Conservation (phyloP, 2,113 vertebrate species). For the Ivindomyrus marchei region DNA sequence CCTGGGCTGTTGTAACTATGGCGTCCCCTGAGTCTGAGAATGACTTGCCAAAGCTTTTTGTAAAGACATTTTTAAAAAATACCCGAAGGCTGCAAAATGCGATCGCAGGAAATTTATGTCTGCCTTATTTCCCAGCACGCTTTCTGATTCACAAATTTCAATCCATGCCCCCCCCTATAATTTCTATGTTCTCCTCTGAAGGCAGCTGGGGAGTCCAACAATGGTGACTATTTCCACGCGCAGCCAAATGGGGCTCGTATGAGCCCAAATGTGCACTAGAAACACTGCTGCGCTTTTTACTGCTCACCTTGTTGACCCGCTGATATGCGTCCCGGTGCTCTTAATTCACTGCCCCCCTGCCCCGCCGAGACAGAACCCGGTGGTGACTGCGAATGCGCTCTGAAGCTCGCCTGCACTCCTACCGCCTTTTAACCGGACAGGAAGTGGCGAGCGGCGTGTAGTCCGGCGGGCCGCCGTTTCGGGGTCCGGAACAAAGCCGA, state of each 20-base stretch:
- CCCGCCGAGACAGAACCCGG: neutral
- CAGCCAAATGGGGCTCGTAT: neutral
- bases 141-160: neutral
- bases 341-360: neutral
- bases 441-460: neutral
- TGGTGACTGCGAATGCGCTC: neutral
- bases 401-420: neutral
- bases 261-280: neutral
- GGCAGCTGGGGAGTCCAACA: neutral
- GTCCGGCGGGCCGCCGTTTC: neutral
- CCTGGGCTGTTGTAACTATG: neutral
- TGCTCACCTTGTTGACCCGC: neutral
- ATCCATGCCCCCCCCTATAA: neutral
- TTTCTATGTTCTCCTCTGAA: neutral
- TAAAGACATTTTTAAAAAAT: neutral
- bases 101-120: neutral
- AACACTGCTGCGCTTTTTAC: neutral
- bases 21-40: neutral
- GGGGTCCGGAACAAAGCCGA: neutral
- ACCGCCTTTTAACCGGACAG: neutral
- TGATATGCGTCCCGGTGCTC: neutral
- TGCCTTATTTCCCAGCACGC: neutral
- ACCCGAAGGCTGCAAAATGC: neutral
- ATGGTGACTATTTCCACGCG: neutral
- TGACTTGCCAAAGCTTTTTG: neutral